Conservation (phyloP, 2,888 invertebrate genomes). For the Dryobota labecula region DNA sequence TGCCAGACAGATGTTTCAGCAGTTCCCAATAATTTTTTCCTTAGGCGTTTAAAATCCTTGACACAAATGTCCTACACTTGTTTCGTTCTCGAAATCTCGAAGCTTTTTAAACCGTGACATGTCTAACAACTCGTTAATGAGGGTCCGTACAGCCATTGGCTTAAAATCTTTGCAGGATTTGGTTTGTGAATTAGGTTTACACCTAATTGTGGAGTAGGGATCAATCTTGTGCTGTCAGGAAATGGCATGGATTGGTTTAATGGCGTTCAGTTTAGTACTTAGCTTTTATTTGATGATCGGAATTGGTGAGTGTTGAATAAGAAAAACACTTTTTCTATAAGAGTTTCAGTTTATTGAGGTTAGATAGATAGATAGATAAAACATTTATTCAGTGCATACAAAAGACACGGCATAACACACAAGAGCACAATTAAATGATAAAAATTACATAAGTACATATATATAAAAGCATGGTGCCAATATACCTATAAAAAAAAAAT, state of each 20-base stretch:
- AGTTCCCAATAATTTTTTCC: neutral
- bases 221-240: conserved; percentile 29
- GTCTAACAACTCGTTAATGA: conserved; percentile 51
- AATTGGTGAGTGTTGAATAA: neutral
- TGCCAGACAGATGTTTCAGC: too few relatives aligned
- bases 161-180: conserved; percentile 50
- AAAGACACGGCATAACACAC: too few relatives aligned
- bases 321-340: neutral
- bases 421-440: too few relatives aligned
- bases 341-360: too few relatives aligned
- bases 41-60: neutral
- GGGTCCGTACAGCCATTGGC: conserved; percentile 43
- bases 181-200: conserved; percentile 33
- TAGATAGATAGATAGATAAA: too few relatives aligned
- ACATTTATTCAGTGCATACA: too few relatives aligned
- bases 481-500: too few relatives aligned
- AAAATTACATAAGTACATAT: too few relatives aligned
- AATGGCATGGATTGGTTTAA: neutral
- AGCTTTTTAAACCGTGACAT: conserved; percentile 39
- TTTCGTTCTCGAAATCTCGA: conserved; percentile 9
- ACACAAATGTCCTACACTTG: conserved; percentile 1
- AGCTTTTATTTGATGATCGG: neutral
- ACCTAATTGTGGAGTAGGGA: conserved; percentile 38
- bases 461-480: too few relatives aligned
- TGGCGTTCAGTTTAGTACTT: neutral